These are phyloP conservation scores for Heliocidaris tuberculata DNA, from an alignment of 35 echinoderm and acorn worm genomes.

Conservation along the genomic window DNA sequence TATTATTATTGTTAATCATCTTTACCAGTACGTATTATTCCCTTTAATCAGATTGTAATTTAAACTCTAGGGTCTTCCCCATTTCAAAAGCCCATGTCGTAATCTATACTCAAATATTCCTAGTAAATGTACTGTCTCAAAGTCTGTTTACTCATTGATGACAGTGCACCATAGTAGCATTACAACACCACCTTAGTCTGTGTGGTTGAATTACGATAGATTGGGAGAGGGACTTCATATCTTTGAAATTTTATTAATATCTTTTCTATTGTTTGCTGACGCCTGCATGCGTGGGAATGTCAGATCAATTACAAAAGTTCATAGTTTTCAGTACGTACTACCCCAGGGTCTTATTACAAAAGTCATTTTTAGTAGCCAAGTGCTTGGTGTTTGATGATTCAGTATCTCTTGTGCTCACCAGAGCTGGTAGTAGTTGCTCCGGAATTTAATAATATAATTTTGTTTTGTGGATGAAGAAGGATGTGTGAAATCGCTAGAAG, in stretches of 20 bases:
- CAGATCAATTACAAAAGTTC: background rate
- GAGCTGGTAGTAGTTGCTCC: background rate
- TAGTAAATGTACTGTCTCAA: background rate
- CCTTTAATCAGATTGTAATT: background rate
- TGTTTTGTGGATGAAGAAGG: background rate
- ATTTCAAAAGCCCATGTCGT: background rate
- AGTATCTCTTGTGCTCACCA: background rate
- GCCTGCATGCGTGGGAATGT: background rate
- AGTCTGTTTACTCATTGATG: background rate
- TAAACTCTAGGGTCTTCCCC: constrained; percentile 6
- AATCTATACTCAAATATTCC: background rate
- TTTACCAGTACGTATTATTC: background rate
- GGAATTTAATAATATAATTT: background rate
- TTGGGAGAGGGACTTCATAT: background rate
- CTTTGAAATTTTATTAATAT: background rate
- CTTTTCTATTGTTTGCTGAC: background rate
- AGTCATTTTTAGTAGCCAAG: background rate
- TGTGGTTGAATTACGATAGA: background rate
- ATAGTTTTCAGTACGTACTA: background rate
- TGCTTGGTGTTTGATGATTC: background rate
- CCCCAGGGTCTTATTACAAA: background rate
- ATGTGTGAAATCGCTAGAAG: background rate
- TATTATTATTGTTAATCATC: background rate
- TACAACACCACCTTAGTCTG: background rate
- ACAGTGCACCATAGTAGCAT: background rate